Percentiles rank a stretch among this genome's conserved stretches.
These are phyloP conservation scores for Tetramorium alpestre DNA, from an alignment of 1,140 invertebrate species.

Conservation along the genomic window DNA sequence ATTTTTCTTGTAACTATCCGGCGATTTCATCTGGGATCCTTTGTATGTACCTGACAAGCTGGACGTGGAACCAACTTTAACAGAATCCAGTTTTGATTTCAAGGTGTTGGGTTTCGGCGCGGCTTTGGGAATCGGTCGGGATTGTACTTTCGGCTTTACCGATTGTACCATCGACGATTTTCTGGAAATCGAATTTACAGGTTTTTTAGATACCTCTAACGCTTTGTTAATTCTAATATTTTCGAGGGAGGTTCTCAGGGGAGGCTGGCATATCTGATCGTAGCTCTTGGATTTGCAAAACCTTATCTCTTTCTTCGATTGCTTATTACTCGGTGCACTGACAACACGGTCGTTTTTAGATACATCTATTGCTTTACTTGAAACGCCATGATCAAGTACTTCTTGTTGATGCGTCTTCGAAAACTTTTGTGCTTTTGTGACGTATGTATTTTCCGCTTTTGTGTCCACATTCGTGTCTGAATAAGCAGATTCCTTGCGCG, in stretches of 20 bases:
- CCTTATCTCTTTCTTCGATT: constrained; percentile 60
- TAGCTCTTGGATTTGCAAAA: constrained; percentile 80
- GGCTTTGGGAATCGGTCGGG: constrained; percentile 65
- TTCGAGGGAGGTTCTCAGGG: constrained; percentile 58
- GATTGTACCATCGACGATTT: constrained; percentile 58
- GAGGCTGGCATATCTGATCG: constrained; percentile 77
- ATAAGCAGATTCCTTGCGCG: neutral
- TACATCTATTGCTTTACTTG: constrained; percentile 36
- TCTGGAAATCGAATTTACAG: constrained; percentile 41
- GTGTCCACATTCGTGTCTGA: neutral
- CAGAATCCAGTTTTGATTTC: constrained; percentile 66
- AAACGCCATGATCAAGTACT: neutral
- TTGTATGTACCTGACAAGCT: constrained; percentile 53
- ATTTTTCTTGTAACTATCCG: constrained; percentile 61
- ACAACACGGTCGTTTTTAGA: constrained; percentile 47
- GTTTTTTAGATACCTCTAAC: constrained; percentile 60
- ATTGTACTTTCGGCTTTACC: constrained; percentile 67
- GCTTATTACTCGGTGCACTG: constrained; percentile 59
- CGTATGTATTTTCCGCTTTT: constrained; percentile 8
- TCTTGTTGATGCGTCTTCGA: constrained; percentile 8
- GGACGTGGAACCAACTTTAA: constrained; percentile 66
- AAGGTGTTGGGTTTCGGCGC: constrained; percentile 53
- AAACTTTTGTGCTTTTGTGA: neutral
- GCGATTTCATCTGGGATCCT: constrained; percentile 56
- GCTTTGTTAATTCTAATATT: constrained; percentile 57